phyloP scores from a whole-genome alignment of 1,140 invertebrate species.

The Pseudomyrmex cubaensis region DNA sequence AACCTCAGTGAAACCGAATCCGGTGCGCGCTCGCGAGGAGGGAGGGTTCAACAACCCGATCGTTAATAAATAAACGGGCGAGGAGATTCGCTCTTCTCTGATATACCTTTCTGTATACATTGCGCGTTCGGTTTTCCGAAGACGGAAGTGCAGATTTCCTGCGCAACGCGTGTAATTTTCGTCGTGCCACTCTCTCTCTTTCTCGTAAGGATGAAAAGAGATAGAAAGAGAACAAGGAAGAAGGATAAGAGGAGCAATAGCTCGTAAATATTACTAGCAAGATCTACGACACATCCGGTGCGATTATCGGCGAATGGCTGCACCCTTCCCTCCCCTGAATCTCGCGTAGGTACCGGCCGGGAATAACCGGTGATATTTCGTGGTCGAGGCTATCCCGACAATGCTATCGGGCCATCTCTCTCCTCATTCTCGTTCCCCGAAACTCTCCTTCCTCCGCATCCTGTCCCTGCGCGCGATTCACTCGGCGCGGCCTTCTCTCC shows the following conservation, averaged over 20 bases:
- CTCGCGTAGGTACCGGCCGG: conserved; percentile 49
- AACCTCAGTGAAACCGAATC: conserved; percentile 54
- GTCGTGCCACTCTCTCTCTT: no score
- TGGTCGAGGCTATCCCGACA: conserved; percentile 66
- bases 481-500: neutral
- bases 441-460: conserved; percentile 48
- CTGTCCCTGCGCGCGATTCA: conserved; percentile 38
- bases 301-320: conserved; percentile 71
- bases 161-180: neutral
- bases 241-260: conserved; percentile 26
- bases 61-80: conserved; percentile 54
- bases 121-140: neutral
- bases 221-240: neutral
- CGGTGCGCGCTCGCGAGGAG: neutral
- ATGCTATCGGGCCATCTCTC: conserved; percentile 67
- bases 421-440: conserved; percentile 54
- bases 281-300: conserved; percentile 73
- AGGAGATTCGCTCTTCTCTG: conserved; percentile 13
- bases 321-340: conserved; percentile 42
- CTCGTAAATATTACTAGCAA: conserved; percentile 69
- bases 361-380: conserved; percentile 75
- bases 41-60: conserved; percentile 23
- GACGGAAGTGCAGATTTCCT: conserved; percentile 13
- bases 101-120: conserved; percentile 32
- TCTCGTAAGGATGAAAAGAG: neutral